Conservation (phyloP, 2,888 invertebrate species). For the Brachypalpus laphriformis region DNA sequence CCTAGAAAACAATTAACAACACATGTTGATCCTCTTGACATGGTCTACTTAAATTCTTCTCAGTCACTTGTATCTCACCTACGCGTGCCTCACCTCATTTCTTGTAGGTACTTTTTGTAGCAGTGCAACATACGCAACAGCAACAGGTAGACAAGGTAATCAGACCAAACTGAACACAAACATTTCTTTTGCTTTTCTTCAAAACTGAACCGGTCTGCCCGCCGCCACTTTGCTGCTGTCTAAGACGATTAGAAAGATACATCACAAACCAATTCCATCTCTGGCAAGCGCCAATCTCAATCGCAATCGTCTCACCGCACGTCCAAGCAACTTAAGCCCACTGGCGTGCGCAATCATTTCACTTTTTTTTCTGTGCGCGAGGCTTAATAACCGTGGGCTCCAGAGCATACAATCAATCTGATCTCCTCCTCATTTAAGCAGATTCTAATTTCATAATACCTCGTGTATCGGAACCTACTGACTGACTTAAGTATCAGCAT, state of each 20-base stretch:
- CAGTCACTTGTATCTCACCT: conserved; percentile 2
- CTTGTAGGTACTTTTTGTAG: not conserved
- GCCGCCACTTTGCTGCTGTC: conserved; percentile 12
- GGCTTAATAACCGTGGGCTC: not conserved
- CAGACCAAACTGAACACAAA: not conserved
- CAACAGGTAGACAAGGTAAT: conserved; percentile 37
- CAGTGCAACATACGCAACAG: conserved; percentile 11
- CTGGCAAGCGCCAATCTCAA: conserved; percentile 35
- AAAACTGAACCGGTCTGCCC: conserved; percentile 19
- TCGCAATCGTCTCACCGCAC: not conserved
- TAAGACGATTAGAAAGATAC: conserved; percentile 38
- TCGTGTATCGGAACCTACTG: conserved; percentile 52
- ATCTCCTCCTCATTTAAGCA: conserved; percentile 4
- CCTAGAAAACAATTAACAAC: not conserved
- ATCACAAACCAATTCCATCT: conserved; percentile 26
- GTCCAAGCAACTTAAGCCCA: not conserved
- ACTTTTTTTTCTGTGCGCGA: conserved; percentile 40
- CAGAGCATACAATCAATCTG: not conserved
- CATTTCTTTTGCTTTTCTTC: conserved; percentile 7
- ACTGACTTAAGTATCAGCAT: conserved; percentile 51
- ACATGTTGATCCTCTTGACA: conserved; percentile 17
- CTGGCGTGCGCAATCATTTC: conserved; percentile 49
- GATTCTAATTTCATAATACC: conserved; percentile 64
- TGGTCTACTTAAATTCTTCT: not conserved
- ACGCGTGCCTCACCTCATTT: not conserved